Evolutionary conservation across 2,113 vertebrate genomes (phyloP).

Genomic region (Ophthalmolycus amberensis): DNA sequence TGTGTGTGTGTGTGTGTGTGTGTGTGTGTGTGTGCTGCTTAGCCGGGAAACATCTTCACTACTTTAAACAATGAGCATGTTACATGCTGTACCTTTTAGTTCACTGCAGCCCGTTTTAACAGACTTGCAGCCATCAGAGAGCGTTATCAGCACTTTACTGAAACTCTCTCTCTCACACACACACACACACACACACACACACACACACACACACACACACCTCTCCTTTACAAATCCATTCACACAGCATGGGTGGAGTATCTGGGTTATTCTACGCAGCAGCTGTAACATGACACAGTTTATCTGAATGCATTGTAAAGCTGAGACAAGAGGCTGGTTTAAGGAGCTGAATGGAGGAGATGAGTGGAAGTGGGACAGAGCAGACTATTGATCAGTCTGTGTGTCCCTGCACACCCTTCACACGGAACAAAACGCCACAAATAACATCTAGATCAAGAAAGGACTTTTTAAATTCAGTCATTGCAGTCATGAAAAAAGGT

Average conservation of each 20-base stretch:
- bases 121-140: constrained; percentile 9
- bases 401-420: background rate
- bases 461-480: too few relatives aligned
- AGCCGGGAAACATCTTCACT: constrained; percentile 60
- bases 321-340: constrained; percentile 62
- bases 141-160: constrained; percentile 43
- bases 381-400: constrained; percentile 24
- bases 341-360: constrained; percentile 34
- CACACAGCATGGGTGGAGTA: constrained; percentile 65
- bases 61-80: constrained; percentile 30
- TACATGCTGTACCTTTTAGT: constrained; percentile 22
- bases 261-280: constrained; percentile 57
- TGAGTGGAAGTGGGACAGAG: constrained; percentile 16
- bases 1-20: constrained; percentile 27
- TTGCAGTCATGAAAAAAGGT: constrained; percentile 34
- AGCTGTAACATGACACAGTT: constrained; percentile 70
- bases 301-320: constrained; percentile 64
- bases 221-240: constrained; percentile 53
- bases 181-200: constrained; percentile 19
- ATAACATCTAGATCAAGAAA: background rate
- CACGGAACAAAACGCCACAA: background rate
- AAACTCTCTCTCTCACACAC: constrained; percentile 11
- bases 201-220: constrained; percentile 27
- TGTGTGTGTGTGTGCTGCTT: too few relatives aligned
- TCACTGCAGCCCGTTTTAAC: constrained; percentile 32